Base-by-base conservation (phyloP, 2,888 invertebrate species). In the Rhodophaea formosa region DNA sequence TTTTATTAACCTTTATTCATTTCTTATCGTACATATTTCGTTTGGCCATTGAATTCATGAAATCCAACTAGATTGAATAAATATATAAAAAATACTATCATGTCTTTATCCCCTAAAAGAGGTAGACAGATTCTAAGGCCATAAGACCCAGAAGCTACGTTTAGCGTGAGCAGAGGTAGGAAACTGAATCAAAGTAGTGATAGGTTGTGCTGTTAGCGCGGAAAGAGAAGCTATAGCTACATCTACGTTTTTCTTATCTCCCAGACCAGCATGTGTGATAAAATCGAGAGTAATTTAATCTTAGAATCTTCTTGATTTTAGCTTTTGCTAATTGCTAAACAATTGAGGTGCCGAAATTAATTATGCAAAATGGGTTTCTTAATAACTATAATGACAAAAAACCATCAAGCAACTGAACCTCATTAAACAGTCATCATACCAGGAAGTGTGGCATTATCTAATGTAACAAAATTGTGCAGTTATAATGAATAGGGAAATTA, bases 361-460 rank as follows among this genome's bases (percentile, higher is more conserved):
- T 7, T 8, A 29, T 7, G 30, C 8, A 8, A 35, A 35, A 51
- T 16, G n/a, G 7, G 1, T 39, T 14, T 17, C 10, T 7, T 6
- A 12, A 51, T 35, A 39, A 51, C 12, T 0, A 14, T 12, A 51
- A 39, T 51, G 12, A 12, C 16, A 39, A 35, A 35, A 14, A 51
- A 12, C 16, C 32, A 51, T 35, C 7, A 35, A 35, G 23, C 5
- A 3, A 17, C 35, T 15, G 14, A 6, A 51, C 35, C 15, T 51
- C 14, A 39, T 51, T 35, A 51, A 51, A 35, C 17, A 51, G 35
- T 51, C 16, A 51, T 35, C 10, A 51, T 14, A 16, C 46, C 47
- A 43, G 51, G 49, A 45, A 52, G 35, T 45, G 17, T 8, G 10
- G 1, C 55, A 46, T 46, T 55, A 35, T 51, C 51, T 51, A 39